Evolutionary conservation across 2,113 vertebrate genomes (phyloP), one percentile per base, ranked within the genome.

Genomic region (Zingel zingel): DNA sequence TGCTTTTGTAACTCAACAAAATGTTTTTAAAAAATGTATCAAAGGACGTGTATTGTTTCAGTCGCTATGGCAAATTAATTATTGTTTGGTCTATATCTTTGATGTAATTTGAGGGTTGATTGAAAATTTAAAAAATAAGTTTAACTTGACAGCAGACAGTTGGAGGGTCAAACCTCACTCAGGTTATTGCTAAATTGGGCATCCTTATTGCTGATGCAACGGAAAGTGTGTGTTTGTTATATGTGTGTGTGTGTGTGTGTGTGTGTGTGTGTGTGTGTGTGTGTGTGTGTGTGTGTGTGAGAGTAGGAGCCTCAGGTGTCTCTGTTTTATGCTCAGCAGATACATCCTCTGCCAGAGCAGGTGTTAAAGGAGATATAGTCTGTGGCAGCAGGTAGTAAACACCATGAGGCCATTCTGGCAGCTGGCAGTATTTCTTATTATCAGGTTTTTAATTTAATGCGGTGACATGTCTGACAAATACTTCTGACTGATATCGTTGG

Each of bases 401-500:
- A 65, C 61, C 51, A 30, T 1, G 36, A 69, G 79, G 77, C 72
- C 77, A 15, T 57, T 69, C 83, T 74, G 80, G 79, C 78, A 79
- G 74, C 45, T 11, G 68, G 21, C 78, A 61, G n/a, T 33, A 4
- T 83, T 72, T 72, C 65, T 70, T 59, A n/a, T 63, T 71, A 39
- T 65, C 54, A 12, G 63, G 79, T 67, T 81, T 69, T 74, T 30
- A 63, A 73, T 79, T 73, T 15, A 19, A 25, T 19, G 43, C 5
- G 0, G 9, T 67, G 74, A 72, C 45, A 8, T 19, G 21, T 71
- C 57, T 74, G 62, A 87, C 30, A 68, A 51, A 84, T 15, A 14
- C 43, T 33, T 81, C n/a, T 47, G 76, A 85, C 39, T 36, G 58
- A 69, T 76, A 39, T 82, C n/a, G 16, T 6, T 74, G 74, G 48